Evolutionary conservation across 2,888 invertebrate species (phyloP).

Genomic region (Serrognathus titanus): DNA sequence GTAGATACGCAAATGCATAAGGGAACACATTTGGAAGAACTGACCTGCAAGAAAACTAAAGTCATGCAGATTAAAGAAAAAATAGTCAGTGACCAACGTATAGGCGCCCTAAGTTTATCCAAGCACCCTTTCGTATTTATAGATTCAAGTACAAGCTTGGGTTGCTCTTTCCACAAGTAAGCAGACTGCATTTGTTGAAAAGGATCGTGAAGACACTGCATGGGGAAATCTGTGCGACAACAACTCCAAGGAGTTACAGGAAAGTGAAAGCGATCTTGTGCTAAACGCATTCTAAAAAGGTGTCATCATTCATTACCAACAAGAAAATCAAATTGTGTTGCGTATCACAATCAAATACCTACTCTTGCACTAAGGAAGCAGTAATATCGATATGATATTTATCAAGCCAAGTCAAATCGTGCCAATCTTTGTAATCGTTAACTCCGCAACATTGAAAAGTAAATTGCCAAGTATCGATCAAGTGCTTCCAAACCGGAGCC

Average conservation of each 20-base stretch:
- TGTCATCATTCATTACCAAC: neutral
- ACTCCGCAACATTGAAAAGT: constrained; percentile 57
- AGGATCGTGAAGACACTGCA: constrained; percentile 62
- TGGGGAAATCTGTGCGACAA: constrained; percentile 56
- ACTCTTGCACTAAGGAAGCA: constrained; percentile 37
- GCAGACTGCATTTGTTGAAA: constrained; percentile 50
- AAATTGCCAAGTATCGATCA: constrained; percentile 58
- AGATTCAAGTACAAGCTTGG: constrained; percentile 37
- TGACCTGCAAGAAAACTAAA: constrained; percentile 35
- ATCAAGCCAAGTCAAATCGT: constrained; percentile 58
- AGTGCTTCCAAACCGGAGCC: constrained; percentile 56
- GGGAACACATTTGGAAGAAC: constrained; percentile 29
- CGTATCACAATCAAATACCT: constrained; percentile 18
- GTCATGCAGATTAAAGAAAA: constrained; percentile 33
- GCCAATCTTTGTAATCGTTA: constrained; percentile 56
- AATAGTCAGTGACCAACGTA: constrained; percentile 32
- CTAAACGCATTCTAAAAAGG: constrained; percentile 47
- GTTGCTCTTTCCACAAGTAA: constrained; percentile 43
- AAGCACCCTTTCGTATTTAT: constrained; percentile 46
- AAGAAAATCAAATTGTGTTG: neutral
- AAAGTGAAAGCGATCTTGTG: constrained; percentile 51
- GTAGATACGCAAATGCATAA: neutral
- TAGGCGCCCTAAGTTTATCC: constrained; percentile 37
- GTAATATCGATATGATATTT: constrained; percentile 47
- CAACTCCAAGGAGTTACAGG: constrained; percentile 61